A percentile compares a stretch with the other conserved stretches of the same genome.
phyloP scores from a whole-genome alignment of 2,113 vertebrate species.

The Psittacula cyanocephala region DNA sequence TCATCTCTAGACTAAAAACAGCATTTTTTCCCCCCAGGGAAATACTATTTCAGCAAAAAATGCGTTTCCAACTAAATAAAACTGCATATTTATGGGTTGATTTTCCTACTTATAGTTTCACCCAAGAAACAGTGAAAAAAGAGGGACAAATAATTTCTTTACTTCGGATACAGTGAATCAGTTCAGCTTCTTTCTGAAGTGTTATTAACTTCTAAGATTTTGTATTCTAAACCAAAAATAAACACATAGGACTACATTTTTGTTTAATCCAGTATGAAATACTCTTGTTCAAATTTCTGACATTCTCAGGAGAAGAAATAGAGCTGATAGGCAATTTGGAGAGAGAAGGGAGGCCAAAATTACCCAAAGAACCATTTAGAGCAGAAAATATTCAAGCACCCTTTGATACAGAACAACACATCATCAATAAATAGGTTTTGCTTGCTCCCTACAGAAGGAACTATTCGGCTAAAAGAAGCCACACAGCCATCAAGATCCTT shows the following conservation, averaged over 20 bases:
- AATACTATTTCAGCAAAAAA: background rate
- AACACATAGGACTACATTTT: background rate
- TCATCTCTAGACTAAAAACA: background rate
- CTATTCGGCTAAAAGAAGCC: background rate
- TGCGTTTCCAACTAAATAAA: background rate
- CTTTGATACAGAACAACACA: background rate
- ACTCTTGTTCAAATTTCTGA: background rate
- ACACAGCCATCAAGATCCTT: background rate
- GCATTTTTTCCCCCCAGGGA: background rate
- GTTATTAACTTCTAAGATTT: background rate
- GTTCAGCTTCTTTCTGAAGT: background rate
- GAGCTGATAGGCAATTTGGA: background rate
- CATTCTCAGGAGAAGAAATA: background rate
- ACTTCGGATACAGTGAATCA: background rate
- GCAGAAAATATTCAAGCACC: background rate
- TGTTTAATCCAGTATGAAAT: background rate
- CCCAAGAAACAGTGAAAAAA: background rate
- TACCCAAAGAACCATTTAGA: background rate
- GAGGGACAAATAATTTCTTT: background rate
- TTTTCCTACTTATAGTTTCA: background rate
- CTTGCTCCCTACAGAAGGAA: background rate
- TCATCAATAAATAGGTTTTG: background rate
- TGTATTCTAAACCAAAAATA: background rate
- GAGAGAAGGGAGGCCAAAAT: background rate
- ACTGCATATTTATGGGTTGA: background rate